Evolutionary conservation across 2,113 vertebrate species (phyloP).

Genomic region (Mormyrus lacerda): DNA sequence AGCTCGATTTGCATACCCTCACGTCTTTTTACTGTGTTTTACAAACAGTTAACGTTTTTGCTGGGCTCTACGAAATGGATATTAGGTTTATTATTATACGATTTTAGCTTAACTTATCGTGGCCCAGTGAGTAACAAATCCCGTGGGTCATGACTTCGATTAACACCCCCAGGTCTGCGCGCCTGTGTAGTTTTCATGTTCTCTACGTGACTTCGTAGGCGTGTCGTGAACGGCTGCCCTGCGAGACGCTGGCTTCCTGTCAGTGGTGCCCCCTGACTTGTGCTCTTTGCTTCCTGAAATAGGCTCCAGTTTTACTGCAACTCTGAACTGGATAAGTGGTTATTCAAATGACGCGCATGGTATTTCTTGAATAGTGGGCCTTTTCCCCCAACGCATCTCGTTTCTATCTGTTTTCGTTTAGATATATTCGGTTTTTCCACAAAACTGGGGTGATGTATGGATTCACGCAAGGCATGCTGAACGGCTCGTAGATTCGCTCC

Average conservation of each 20-base stretch:
- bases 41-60: neutral
- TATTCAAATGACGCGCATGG: neutral
- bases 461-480: neutral
- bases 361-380: neutral
- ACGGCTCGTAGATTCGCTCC: neutral
- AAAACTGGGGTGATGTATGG: neutral
- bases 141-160: neutral
- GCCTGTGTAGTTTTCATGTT: neutral
- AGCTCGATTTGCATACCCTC: constrained; percentile 17
- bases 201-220: neutral
- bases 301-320: neutral
- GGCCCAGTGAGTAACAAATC: neutral
- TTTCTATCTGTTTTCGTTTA: neutral
- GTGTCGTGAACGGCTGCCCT: neutral
- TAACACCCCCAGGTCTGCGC: neutral
- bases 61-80: neutral
- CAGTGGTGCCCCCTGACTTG: neutral
- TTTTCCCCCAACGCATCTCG: neutral
- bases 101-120: neutral
- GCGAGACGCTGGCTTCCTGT: neutral
- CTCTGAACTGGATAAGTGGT: neutral
- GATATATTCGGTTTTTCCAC: neutral
- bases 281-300: neutral
- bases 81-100: neutral
- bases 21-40: neutral